A percentile compares a stretch with the other conserved stretches of the same genome.
Evolutionary conservation across 2,888 invertebrate species (phyloP).

Genomic region (Dryobotodes eremita): DNA sequence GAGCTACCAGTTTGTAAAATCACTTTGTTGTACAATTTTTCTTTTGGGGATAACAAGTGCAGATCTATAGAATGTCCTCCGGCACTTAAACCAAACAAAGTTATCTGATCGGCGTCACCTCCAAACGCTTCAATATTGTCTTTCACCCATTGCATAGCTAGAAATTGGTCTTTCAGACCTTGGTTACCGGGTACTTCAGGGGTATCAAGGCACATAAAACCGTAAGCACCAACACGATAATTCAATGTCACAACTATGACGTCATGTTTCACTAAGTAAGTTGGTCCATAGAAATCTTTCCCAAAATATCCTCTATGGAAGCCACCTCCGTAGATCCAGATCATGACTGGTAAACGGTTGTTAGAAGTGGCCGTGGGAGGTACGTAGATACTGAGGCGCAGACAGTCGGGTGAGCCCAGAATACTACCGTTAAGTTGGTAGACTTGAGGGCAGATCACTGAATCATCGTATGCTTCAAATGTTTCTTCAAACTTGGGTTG

Average conservation of each 20-base stretch:
- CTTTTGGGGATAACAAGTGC: conserved; percentile 73
- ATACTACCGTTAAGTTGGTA: conserved; percentile 62
- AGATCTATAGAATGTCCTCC: conserved; percentile 77
- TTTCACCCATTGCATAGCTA: conserved; percentile 79
- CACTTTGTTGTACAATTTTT: conserved; percentile 73
- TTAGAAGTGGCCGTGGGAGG: conserved; percentile 69
- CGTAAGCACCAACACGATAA: conserved; percentile 79
- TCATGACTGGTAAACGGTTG: conserved; percentile 76
- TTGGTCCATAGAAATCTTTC: conserved; percentile 71
- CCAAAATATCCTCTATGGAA: conserved; percentile 70
- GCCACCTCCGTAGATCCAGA: conserved; percentile 78
- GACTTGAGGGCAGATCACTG: conserved; percentile 78
- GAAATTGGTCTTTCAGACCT: conserved; percentile 80
- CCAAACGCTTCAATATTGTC: conserved; percentile 79
- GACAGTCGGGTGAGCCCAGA: conserved; percentile 74
- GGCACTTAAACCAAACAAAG: conserved; percentile 77
- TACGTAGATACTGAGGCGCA: conserved; percentile 76
- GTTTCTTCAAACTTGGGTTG: conserved; percentile 69
- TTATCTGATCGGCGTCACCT: conserved; percentile 77
- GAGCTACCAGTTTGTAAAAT: conserved; percentile 78
- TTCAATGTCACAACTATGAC: conserved; percentile 78
- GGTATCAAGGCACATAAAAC: conserved; percentile 80
- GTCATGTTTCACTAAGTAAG: conserved; percentile 75
- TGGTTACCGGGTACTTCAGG: conserved; percentile 79
- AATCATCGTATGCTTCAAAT: conserved; percentile 77